phyloP scores from a whole-genome alignment of 2,888 invertebrate species.

The Mechanitis mazaeus region DNA sequence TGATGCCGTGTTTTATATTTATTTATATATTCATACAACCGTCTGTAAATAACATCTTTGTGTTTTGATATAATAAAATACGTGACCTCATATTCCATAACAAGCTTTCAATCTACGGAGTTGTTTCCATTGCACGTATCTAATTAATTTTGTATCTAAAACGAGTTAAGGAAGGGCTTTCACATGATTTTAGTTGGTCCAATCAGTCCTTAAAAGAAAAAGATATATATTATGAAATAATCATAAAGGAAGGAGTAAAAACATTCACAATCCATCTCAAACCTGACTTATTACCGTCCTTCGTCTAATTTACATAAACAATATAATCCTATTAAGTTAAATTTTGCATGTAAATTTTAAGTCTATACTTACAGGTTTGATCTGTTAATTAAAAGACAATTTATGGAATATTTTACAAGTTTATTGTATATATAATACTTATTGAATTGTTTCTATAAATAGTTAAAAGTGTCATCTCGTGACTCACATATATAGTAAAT shows the following conservation, averaged over 20 bases:
- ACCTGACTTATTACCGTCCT: constrained; percentile 34
- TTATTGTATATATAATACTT: no score
- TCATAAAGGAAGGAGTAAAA: constrained; percentile 5
- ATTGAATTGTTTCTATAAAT: no score
- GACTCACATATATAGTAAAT: no score
- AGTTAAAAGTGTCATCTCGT: no score
- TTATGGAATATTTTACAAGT: no score
- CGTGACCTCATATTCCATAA: constrained; percentile 15
- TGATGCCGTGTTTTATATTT: background rate
- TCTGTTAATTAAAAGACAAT: no score
- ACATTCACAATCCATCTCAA: constrained; percentile 23
- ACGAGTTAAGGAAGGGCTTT: background rate
- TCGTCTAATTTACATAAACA: constrained; percentile 42
- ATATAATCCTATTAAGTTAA: constrained; percentile 34
- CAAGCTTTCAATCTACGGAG: constrained; percentile 16
- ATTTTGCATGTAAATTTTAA: constrained; percentile 27
- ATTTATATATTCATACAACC: background rate
- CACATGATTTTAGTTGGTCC: no score
- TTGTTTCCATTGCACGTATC: constrained; percentile 7
- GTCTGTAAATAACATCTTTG: constrained; percentile 11
- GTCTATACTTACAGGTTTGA: background rate
- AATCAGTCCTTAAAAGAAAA: no score
- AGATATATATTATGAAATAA: background rate
- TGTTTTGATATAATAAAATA: constrained; percentile 21
- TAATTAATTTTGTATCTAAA: background rate